A percentile compares a stretch with the other conserved stretches of the same genome.
phyloP scores from a whole-genome alignment of 2,113 vertebrate genomes.

The Zingel zingel region DNA sequence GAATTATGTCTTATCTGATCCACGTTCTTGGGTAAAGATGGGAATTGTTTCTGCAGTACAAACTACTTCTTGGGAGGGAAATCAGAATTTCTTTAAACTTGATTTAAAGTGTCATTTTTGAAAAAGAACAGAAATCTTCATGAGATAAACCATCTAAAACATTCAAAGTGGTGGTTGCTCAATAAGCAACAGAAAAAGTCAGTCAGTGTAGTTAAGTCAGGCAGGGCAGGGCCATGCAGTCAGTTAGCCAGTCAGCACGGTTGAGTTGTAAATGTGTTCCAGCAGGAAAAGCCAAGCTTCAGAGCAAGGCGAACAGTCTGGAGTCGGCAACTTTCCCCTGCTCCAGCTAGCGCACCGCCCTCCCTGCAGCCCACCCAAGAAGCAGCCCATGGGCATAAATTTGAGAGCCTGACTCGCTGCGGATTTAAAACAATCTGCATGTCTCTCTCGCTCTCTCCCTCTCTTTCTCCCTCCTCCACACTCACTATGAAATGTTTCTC shows the following conservation, averaged over 20 bases:
- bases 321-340: slow-evolving; percentile 82
- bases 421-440: slow-evolving; percentile 87
- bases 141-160: slow-evolving; percentile 14
- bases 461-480: slow-evolving; percentile 58
- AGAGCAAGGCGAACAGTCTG: slow-evolving; percentile 81
- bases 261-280: slow-evolving; percentile 83
- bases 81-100: slow-evolving; percentile 13
- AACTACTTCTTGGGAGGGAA: slow-evolving; percentile 17
- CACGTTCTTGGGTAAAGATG: slow-evolving; percentile 53
- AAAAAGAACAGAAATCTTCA: not conserved
- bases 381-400: slow-evolving; percentile 89
- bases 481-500: slow-evolving; percentile 66
- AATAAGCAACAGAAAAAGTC: slow-evolving; percentile 46
- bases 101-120: not conserved
- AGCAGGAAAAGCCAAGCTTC: slow-evolving; percentile 82
- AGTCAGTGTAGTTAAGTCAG: slow-evolving; percentile 50
- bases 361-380: slow-evolving; percentile 88
- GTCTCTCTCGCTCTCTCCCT: slow-evolving; percentile 69
- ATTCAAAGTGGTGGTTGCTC: slow-evolving; percentile 28
- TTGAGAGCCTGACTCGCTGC: slow-evolving; percentile 87
- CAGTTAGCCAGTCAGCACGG: slow-evolving; percentile 73
- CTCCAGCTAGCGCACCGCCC: slow-evolving; percentile 75
- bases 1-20: slow-evolving; percentile 82
- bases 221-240: slow-evolving; percentile 50
- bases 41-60: slow-evolving; percentile 26